Conservation (phyloP, 2,888 invertebrate species). For the Callinectes sapidus region DNA sequence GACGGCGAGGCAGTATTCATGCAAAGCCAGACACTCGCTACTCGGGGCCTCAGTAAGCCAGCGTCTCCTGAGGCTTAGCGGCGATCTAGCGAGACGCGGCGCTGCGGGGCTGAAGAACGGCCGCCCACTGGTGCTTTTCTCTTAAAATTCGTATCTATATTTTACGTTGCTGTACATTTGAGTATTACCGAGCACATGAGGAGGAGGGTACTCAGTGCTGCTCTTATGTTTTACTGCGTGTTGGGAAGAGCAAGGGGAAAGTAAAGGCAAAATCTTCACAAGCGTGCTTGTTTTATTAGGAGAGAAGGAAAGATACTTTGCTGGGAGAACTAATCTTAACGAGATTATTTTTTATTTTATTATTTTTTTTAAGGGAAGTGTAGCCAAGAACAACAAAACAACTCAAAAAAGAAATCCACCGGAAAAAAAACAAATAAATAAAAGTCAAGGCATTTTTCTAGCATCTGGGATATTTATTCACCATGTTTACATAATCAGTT, state of each 20-base stretch:
- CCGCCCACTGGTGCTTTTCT: background rate
- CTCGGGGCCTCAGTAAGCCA: background rate
- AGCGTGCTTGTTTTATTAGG: background rate
- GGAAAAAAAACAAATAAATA: too few relatives aligned
- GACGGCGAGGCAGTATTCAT: slow-evolving; percentile 34
- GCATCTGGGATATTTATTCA: background rate
- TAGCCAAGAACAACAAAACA: too few relatives aligned
- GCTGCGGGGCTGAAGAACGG: background rate
- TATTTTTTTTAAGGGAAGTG: too few relatives aligned
- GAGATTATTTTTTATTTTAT: too few relatives aligned
- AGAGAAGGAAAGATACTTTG: background rate
- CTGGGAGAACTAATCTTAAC: too few relatives aligned
- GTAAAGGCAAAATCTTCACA: background rate
- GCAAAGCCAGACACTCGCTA: background rate
- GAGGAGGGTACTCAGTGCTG: background rate
- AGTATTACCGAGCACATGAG: background rate
- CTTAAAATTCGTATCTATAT: background rate
- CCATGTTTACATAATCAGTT: background rate
- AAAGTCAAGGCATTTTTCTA: too few relatives aligned
- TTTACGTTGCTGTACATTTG: background rate
- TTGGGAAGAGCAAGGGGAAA: background rate
- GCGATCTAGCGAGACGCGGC: slow-evolving; percentile 22
- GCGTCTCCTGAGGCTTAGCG: slow-evolving; percentile 31
- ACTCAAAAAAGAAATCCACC: too few relatives aligned
- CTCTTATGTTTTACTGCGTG: background rate